Conservation (phyloP, 2,797 vertebrate species). For the Petrocephalus sullivani region DNA sequence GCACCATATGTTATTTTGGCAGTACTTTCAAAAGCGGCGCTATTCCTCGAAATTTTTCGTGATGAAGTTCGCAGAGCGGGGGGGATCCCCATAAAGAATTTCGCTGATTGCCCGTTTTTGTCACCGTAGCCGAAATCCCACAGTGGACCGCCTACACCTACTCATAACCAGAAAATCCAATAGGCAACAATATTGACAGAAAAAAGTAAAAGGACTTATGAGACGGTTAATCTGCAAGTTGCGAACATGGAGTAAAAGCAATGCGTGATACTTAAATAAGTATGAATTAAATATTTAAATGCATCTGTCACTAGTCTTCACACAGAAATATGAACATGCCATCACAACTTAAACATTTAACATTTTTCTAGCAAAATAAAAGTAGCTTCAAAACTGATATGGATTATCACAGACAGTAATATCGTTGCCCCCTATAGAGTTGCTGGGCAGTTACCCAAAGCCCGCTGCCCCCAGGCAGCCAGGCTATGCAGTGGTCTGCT, state of each 20-base stretch:
- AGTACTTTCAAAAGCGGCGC: background rate
- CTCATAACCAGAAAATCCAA: background rate
- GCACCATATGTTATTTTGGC: background rate
- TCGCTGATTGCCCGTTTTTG: background rate
- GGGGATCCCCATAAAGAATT: background rate
- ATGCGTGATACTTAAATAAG: background rate
- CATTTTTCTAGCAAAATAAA: background rate
- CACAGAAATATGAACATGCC: background rate
- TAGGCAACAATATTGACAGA: background rate
- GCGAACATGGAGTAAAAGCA: background rate
- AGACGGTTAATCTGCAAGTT: background rate
- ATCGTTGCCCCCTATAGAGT: background rate
- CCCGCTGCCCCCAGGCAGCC: background rate
- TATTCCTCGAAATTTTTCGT: background rate
- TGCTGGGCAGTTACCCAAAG: background rate
- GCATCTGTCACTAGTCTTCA: background rate
- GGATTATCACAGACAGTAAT: constrained; percentile 21
- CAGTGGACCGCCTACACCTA: background rate
- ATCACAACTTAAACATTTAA: background rate
- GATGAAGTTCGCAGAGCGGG: background rate
- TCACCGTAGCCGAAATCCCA: background rate
- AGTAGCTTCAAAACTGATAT: constrained; percentile 26
- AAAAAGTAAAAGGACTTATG: background rate
- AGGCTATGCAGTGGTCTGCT: constrained; percentile 6
- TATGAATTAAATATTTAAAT: background rate